Evolutionary conservation across 2,888 invertebrate species (phyloP), one percentile per base, ranked within the genome.

Genomic region (Caenorhabditis sp.): DNA sequence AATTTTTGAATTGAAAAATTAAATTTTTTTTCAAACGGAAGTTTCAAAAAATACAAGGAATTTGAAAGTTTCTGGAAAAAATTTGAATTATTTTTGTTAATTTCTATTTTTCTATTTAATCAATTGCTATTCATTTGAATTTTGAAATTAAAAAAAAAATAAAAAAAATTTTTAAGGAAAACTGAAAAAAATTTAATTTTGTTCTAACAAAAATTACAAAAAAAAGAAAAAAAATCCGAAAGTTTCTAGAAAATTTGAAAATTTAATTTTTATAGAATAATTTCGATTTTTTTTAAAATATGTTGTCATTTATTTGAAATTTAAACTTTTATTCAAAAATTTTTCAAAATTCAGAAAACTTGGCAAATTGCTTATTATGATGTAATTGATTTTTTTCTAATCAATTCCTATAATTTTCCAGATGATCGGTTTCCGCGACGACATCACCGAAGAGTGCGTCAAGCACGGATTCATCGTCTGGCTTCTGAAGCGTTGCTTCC

Each of bases 401-500:
- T 6, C 11, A 32, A 18, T 60, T 60, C 35, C 4, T 8, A 20
- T 4, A 24, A 24, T 28, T 51, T 78, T 84, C 56, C 76, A 89
- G 89, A 85, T 90, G 77, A 86, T 96, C 35, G 98, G 99, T 92
- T 95, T 97, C 88, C 94, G 95, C 83, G 95, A 95, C 13, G 96
- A 96, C 86, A 94, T 96, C 77, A 82, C 80, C 9, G 87, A 88
- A 15, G 81, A 87, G 9, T 88, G 87, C 55, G 88, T 89, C 6
- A 78, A 82, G 9, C 86, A 89, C 55, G 90, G 89, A 3, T 78
- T 90, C 18, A 86, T 89, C 70, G 71, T 84, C 82, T 99, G 98
- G 98, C 93, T 99, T 74, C 93, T 99, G 4, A 96, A 96, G 92
- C 94, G 98, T 91, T 93, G 98, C 40, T 93, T 93, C 88, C 85